Conservation (phyloP, 1,140 invertebrate species). For the Halesus radiatus region DNA sequence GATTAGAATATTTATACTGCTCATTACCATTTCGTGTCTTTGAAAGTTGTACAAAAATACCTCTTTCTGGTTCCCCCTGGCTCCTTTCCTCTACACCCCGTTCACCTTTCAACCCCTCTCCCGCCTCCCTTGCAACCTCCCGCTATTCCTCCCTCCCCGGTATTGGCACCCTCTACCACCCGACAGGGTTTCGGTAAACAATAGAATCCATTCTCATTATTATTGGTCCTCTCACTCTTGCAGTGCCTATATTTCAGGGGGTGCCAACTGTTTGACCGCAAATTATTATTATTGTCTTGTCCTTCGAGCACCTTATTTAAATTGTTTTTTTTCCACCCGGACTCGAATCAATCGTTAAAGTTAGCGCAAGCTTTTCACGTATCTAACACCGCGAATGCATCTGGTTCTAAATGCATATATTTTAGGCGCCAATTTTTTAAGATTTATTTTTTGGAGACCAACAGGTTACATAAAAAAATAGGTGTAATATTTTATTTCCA, state of each 20-base stretch:
- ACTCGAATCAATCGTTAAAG: too few species aligned
- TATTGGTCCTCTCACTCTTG: slow-evolving; percentile 53
- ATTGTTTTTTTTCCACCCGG: too few species aligned
- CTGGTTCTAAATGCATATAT: too few species aligned
- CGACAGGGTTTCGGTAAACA: slow-evolving; percentile 54
- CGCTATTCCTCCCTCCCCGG: background rate
- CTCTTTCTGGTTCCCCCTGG: slow-evolving; percentile 28
- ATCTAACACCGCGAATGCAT: too few species aligned
- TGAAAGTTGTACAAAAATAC: slow-evolving; percentile 43
- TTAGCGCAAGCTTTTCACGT: too few species aligned
- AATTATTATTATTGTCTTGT: too few species aligned
- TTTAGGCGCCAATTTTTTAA: too few species aligned
- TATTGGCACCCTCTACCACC: background rate
- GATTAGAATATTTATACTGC: slow-evolving; percentile 42
- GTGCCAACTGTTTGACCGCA: background rate
- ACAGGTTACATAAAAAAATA: too few species aligned
- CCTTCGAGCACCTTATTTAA: too few species aligned
- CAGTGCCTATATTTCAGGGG: slow-evolving; percentile 39
- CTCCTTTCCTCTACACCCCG: background rate
- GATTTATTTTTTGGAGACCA: too few species aligned
- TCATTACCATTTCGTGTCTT: slow-evolving; percentile 45
- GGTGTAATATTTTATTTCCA: too few species aligned
- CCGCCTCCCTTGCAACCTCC: background rate
- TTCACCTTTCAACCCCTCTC: background rate
- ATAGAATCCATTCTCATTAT: slow-evolving; percentile 59